phyloP scores from a whole-genome alignment of 2,113 vertebrate genomes.

The Artemisiospiza belli region DNA sequence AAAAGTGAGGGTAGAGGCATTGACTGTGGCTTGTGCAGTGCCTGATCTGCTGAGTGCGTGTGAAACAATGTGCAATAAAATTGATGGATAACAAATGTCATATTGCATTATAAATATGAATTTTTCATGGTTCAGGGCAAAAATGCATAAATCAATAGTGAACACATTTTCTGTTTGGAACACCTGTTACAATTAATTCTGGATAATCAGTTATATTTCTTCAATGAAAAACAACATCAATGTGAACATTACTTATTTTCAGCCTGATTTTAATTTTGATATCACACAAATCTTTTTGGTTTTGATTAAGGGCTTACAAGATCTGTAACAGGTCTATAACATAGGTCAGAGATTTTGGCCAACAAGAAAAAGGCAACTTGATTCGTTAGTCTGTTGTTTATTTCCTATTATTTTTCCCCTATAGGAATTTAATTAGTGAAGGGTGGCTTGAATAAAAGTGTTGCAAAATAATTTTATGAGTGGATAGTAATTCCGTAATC shows the following conservation, averaged over 20 bases:
- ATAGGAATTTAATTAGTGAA: not conserved
- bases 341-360: not conserved
- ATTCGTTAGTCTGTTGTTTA: not conserved
- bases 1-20: not conserved
- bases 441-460: not conserved
- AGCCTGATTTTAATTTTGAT: not conserved
- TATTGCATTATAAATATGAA: conserved; percentile 40
- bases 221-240: not conserved
- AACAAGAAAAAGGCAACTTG: not conserved
- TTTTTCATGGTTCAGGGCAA: conserved; percentile 10
- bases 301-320: not conserved
- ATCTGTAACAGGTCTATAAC: not conserved
- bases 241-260: not conserved
- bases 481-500: not conserved
- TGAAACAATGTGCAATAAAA: conserved; percentile 25
- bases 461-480: not conserved
- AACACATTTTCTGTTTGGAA: not conserved
- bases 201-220: conserved; percentile 16
- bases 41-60: not conserved
- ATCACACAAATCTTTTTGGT: not conserved
- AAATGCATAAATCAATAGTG: conserved; percentile 29
- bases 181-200: conserved; percentile 38
- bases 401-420: not conserved
- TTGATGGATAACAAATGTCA: not conserved
- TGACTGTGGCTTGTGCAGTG: not conserved